Evolutionary conservation across 1,140 invertebrate species (phyloP).

Genomic region (Drosophila littoralis): DNA sequence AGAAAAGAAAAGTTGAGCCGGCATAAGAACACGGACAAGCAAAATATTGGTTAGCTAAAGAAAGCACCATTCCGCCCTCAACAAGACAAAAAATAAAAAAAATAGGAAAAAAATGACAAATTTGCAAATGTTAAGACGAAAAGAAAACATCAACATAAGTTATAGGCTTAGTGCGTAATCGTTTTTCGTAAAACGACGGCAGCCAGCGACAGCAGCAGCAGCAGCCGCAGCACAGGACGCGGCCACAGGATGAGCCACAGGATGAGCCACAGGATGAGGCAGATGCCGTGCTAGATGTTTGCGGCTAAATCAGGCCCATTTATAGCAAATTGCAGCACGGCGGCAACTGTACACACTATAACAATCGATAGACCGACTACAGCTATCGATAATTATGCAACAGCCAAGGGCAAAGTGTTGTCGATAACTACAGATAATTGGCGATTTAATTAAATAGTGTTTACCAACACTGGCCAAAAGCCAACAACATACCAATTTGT

Average conservation of each 20-base stretch:
- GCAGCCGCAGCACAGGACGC: background rate
- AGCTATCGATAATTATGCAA: background rate
- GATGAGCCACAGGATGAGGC: background rate
- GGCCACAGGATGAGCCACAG: slow-evolving; percentile 2
- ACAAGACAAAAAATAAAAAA: background rate
- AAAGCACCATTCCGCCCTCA: background rate
- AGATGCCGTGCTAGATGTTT: background rate
- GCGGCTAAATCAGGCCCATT: background rate
- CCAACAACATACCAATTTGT: background rate
- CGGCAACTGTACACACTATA: slow-evolving; percentile 7
- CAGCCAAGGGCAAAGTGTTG: background rate
- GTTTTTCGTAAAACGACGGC: slow-evolving; percentile 68
- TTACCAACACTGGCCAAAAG: background rate
- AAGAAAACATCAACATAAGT: slow-evolving; percentile 83
- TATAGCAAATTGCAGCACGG: slow-evolving; percentile 1
- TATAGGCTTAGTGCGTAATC: slow-evolving; percentile 82
- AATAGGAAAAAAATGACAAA: slow-evolving; percentile 71
- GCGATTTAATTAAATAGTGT: background rate
- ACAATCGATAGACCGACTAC: background rate
- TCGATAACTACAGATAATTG: background rate
- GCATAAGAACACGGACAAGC: slow-evolving; percentile 62
- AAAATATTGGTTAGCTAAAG: slow-evolving; percentile 77
- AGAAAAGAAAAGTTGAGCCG: slow-evolving; percentile 51
- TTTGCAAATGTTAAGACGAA: slow-evolving; percentile 82
- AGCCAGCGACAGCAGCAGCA: slow-evolving; percentile 30